These are phyloP conservation scores for Drosophila pseudotakahashii DNA, from an alignment of 2,888 invertebrate species.

Conservation along the genomic window DNA sequence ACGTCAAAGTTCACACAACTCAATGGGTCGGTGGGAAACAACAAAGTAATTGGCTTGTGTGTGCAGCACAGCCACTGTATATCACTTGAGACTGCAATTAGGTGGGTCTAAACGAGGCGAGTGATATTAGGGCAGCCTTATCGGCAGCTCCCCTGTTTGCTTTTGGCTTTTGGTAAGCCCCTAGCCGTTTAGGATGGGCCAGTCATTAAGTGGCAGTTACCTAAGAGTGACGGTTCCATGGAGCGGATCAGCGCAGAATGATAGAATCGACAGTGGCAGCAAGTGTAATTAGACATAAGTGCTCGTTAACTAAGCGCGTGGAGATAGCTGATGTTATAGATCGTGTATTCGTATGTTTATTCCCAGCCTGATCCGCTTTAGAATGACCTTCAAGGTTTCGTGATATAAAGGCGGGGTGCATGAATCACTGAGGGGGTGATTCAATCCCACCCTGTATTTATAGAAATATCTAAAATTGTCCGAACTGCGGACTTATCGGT, in stretches of 20 bases:
- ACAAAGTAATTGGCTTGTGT: constrained; percentile 15
- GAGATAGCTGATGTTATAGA: constrained; percentile 13
- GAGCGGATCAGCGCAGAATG: constrained; percentile 32
- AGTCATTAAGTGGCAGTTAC: constrained; percentile 34
- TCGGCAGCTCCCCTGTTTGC: constrained; percentile 41
- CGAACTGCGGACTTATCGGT: constrained; percentile 28
- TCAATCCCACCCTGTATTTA: constrained; percentile 35
- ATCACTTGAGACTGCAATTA: constrained; percentile 40
- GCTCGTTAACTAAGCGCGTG: constrained; percentile 19
- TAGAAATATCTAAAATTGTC: constrained; percentile 44
- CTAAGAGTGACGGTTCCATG: constrained; percentile 36
- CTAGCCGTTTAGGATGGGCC: constrained; percentile 17
- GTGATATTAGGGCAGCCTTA: constrained; percentile 48
- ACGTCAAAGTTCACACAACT: not conserved
- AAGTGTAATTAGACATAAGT: constrained; percentile 29
- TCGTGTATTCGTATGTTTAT: not conserved
- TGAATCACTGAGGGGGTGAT: constrained; percentile 11
- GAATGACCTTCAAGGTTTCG: not conserved
- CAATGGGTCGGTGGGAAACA: not conserved
- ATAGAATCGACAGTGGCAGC: constrained; percentile 32
- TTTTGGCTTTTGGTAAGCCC: constrained; percentile 22
- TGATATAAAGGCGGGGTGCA: not conserved
- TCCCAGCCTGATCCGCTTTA: not conserved
- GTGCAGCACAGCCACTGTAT: constrained; percentile 14
- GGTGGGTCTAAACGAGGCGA: constrained; percentile 36